Evolutionary conservation across 2,888 invertebrate species (phyloP), one percentile per base, ranked within the genome.

Genomic region (Xestobium rufovillosum): DNA sequence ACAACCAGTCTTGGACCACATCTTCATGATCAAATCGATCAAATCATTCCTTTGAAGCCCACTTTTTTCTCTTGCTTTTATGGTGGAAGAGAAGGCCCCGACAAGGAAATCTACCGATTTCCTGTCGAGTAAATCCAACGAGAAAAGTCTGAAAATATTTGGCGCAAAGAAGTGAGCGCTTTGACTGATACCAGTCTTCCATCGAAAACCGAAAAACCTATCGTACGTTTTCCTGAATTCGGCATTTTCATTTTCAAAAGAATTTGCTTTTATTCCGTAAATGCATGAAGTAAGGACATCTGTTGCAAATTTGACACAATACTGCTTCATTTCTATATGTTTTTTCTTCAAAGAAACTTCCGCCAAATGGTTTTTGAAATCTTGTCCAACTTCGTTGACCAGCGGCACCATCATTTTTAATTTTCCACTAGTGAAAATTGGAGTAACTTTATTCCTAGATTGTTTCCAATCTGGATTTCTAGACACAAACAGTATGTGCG

Each of bases 351-450:
- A 19, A 6, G 32, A 16, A 14, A 31, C 27, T 16, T 33, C 30
- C 11, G 49, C 43, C 10, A 57, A 31, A 31, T 55, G 50, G 4
- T 48, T 38, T 3, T 45, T 45, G 26, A 66, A 48, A 19, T 57
- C 49, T 16, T 52, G 39, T 2, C 62, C 60, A 25, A 61, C 63
- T 12, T 63, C 58, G n/a, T 61, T 45, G 42, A 72, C 64, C n/a
- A 69, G 49, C 0, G 63, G 62, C 14, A 70, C 62, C 72, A 75
- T 72, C 26, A 53, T 57, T 50, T 68, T 73, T 36, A 76, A 56
- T 52, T 74, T 76, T 12, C 70, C 72, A 2, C 68, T 65, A 1
- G 73, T 70, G 48, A 76, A 69, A 1, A 70, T 67, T 0, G 74
- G 73, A 0, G 71, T 67, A 16, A 75, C 53, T 43, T 71, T 71